Base-by-base conservation (phyloP, 2,113 vertebrate species). In the Alectura lathami region DNA sequence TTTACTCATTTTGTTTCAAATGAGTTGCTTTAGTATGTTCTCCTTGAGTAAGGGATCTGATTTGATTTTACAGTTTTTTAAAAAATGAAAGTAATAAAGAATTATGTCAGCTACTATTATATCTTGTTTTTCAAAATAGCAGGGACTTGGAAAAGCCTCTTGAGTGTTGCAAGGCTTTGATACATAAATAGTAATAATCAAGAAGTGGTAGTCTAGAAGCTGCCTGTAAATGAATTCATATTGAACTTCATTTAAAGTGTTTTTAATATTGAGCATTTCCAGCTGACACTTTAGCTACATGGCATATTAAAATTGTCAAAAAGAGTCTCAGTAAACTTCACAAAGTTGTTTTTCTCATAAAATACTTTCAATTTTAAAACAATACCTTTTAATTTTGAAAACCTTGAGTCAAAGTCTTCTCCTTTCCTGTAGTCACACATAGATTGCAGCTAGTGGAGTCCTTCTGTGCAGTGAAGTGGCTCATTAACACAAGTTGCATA, bases 301-400 rank as follows among this genome's bases (percentile, higher is more conserved):
- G 16, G n/a, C 36, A 21, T 92, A 56, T 76, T 70, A 94, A 95
- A 91, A 87, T 68, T 86, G 18, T 57, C 40, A 81, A 82, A 73
- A 83, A 68, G 3, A 22, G 1, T 89, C 53, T 89, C 42, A 40
- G 24, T 51, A 90, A 94, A 78, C 45, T 89, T 86, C 17, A 79
- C 34, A 27, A 89, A 75, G 23, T 80, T 80, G 29, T 45, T 43
- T 84, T 88, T 53, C 70, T 53, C 34, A 50, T 59, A 51, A 84
- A 40, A 43, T 66, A 6, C 16, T 77, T 92, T 30, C 26, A 86
- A 23, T 78, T 87, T 89, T 75, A 81, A 92, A 83, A 8, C 66
- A 82, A 10, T 53, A 89, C 43, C 17, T 17, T 68, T 74, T 88
- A 29, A 56, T 77, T 91, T 88, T 76, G 16, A 29, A 53, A 85